Evolutionary conservation across 2,888 invertebrate genomes (phyloP), one percentile per base, ranked within the genome.

Genomic region (Metacarcinus magister): DNA sequence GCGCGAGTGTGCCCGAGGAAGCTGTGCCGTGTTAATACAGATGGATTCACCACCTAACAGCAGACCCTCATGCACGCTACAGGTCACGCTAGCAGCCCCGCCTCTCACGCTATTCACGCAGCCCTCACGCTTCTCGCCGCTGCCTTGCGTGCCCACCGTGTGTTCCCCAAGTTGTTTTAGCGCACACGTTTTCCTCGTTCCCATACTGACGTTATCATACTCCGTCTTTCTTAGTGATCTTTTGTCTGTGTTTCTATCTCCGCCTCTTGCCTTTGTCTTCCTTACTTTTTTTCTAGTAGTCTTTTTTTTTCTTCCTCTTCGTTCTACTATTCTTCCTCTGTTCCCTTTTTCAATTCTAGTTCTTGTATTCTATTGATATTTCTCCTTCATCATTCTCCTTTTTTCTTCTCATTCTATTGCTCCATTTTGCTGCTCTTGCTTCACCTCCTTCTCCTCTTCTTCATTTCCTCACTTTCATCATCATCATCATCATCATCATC

Each of bases 31-130:
- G 82, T 32, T 82, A 82, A 82, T 82, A 82, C 32, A 82, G 82
- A 82, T 75, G 82, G 82, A 82, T 82, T 32, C 44, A 16, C 48
- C 92, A 39, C 92, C 92, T 92, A 92, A 92, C 48, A 54, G 92
- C 92, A 54, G 28, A 28, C 2, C 46, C 92, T 43, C 92, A 92
- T 44, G 92, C 46, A 28, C 48, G 7, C 44, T n/a, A 46, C 19
- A 19, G 92, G 92, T 92, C 46, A 92, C 48, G 92, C 92, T 92
- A 28, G 13, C 48, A 92, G 46, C 48, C 48, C 44, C 46, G 44
- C 48, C 92, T 92, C 46, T 92, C 92, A 92, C 48, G 92, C 92
- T 23, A 92, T 23, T 54, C 54, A 54, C 19, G 54, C 54, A 2
- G 32, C 28, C 7, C 82, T 32, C 82, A 46, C 92, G 28, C 19